Percentiles rank a stretch among this genome's conserved stretches.
Evolutionary conservation across 2,113 vertebrate species (phyloP).

Genomic region (Alethe diademata): DNA sequence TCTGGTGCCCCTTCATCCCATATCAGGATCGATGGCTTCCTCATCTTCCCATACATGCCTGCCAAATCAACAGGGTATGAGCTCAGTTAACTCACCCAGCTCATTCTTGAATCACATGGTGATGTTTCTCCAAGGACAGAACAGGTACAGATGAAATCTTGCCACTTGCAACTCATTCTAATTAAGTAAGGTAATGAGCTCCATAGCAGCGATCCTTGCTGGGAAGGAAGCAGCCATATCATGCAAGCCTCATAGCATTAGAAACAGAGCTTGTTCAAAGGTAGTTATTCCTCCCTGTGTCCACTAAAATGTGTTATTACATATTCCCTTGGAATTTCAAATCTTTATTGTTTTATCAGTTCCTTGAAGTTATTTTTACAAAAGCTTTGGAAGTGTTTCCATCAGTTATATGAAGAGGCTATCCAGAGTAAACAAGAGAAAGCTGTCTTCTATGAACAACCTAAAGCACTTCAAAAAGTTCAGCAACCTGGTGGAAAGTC

Average conservation of each 20-base stretch:
- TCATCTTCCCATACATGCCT: constrained; percentile 47
- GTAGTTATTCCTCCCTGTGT: background rate
- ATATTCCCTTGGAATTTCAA: background rate
- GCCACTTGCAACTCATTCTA: background rate
- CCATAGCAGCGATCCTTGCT: background rate
- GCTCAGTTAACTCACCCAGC: background rate
- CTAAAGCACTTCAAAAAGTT: background rate
- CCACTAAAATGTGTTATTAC: background rate
- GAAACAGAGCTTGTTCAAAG: background rate
- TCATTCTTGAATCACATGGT: background rate
- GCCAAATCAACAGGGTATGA: background rate
- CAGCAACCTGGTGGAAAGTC: rapidly evolving
- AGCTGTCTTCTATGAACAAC: background rate
- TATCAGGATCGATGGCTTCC: constrained; percentile 25
- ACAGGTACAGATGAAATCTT: background rate
- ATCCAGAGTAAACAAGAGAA: background rate
- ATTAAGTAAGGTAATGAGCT: background rate
- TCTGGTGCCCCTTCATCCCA: constrained; percentile 29
- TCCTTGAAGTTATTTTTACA: background rate
- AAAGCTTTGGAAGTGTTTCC: background rate
- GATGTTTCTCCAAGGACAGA: background rate
- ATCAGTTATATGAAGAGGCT: background rate
- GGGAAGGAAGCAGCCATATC: background rate
- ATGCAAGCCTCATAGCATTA: background rate
- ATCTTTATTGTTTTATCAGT: background rate